Evolutionary conservation across 1,140 invertebrate genomes (phyloP), one percentile per base, ranked within the genome.

Genomic region (Zaprionus nigranus): DNA sequence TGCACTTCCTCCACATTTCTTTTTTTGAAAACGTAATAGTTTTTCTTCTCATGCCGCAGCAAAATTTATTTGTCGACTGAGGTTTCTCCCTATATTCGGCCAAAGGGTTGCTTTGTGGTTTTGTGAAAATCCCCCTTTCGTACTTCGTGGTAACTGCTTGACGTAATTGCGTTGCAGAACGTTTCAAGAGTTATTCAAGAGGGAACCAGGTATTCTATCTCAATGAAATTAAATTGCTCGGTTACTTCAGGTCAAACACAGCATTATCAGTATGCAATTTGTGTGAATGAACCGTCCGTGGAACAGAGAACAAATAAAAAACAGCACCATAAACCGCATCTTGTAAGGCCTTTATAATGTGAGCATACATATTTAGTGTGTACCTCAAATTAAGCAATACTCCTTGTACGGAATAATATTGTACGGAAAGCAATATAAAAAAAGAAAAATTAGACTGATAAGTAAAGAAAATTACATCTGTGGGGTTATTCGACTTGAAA

Each of bases 211-310:
- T 17, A 2, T 57, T 43, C 24, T 22, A 22, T 34, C 26, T 26
- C 24, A 66, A 30, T 34, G 24, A 49, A 22, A 46, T 30, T 13
- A 24, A 69, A 40, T 54, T 40, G n/a, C 30, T 13, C 13, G 58
- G 66, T 62, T 69, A 69, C 58, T 69, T 54, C 9, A 22, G 67
- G 46, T 62, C 67, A 69, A 22, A 7, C 20, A 7, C 56, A 11
- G 13, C 22, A 53, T 38, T 53, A 38, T 60, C 15, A 49, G 65
- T 49, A 59, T 59, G 26, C 17, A 46, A n/a, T 49, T 6, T 17
- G 43, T 36, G 30, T 12, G 20, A 59, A 24, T 36, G 13, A 38
- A 13, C 22, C 22, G 1, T 4, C 1, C 6, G 36, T 30, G 20
- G 5, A 15, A 24, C 34, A 9, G 24, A 28, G 53, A 57, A 5